Evolutionary conservation across 2,888 invertebrate species (phyloP), one percentile per base, ranked within the genome.

Genomic region (Troides oblongomaculatus): DNA sequence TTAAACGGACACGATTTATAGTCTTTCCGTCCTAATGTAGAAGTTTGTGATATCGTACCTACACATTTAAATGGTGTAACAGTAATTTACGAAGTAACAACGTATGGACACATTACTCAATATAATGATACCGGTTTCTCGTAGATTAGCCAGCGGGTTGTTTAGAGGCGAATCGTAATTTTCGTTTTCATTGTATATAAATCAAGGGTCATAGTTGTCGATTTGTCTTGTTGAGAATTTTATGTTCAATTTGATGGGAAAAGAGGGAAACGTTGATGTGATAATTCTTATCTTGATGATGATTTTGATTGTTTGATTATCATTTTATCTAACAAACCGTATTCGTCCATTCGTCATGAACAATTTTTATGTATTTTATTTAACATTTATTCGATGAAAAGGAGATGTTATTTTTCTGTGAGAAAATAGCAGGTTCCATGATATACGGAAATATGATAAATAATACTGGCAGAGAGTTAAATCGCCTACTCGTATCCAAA

Each of bases 1-100:
- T 88, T 87, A 88, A 88, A 84, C 84, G 84, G 89, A 87, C 85
- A 82, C 84, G 80, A 86, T 89, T 88, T 87, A 88, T 89, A 84
- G 89, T 76, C 71, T 78, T 76, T 79, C 78, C 76, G 79, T 84
- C 82, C 83, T 85, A 86, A 88, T 85, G 87, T 87, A 81, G 81
- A 84, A 84, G 84, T 82, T 79, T 83, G 75, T 81, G 88, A 89
- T 90, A 89, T 78, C 76, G 79, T 79, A 82, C 79, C 83, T 82
- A 80, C 84, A 79, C 82, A 80, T 80, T 82, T 86, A 85, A 87
- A 89, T 84, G 84, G 77, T 83, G 81, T 85, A 86, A 86, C 84
- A 84, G 87, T 85, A 84, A 87, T 86, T 81, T 81, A 74, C 72
- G 77, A 76, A 74, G 79, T 78, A 78, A 77, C 77, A 79, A 73